Conservation (phyloP, 2,888 invertebrate species). For the Drosophila eohydei region DNA sequence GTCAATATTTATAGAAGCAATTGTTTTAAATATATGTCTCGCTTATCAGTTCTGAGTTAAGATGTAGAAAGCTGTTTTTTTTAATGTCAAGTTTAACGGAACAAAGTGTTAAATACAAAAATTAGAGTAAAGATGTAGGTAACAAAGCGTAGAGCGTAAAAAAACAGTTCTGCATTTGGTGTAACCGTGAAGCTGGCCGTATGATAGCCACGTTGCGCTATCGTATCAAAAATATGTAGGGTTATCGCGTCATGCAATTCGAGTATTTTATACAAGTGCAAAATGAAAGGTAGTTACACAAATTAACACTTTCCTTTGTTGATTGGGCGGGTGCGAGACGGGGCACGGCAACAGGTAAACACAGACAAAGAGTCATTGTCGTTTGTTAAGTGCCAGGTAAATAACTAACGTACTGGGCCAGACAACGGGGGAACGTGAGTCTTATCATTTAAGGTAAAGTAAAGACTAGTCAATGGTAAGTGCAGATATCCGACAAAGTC, state of each 20-base stretch:
- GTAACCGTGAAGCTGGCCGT: neutral
- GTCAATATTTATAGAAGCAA: constrained; percentile 18
- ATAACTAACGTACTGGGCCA: constrained; percentile 36
- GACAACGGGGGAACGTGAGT: neutral
- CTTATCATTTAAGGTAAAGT: constrained; percentile 42
- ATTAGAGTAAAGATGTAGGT: neutral
- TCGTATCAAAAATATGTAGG: neutral
- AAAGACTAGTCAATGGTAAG: constrained; percentile 16
- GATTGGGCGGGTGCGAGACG: constrained; percentile 1
- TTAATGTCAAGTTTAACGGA: neutral
- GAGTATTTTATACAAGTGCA: constrained; percentile 9
- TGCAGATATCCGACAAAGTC: constrained; percentile 13
- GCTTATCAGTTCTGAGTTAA: constrained; percentile 1
- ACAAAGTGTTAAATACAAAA: neutral
- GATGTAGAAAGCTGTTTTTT: neutral
- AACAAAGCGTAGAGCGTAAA: neutral
- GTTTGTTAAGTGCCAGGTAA: constrained; percentile 54
- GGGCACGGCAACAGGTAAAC: constrained; percentile 31
- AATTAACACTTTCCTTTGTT: constrained; percentile 55
- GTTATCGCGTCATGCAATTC: constrained; percentile 2
- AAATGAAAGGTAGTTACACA: constrained; percentile 38
- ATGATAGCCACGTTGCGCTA: neutral
- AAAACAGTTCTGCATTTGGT: neutral
- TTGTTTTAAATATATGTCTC: constrained; percentile 13
- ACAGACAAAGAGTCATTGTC: constrained; percentile 63